These are phyloP conservation scores for Isoperla grammatica DNA, from an alignment of 2,888 invertebrate species.

Conservation along the genomic window DNA sequence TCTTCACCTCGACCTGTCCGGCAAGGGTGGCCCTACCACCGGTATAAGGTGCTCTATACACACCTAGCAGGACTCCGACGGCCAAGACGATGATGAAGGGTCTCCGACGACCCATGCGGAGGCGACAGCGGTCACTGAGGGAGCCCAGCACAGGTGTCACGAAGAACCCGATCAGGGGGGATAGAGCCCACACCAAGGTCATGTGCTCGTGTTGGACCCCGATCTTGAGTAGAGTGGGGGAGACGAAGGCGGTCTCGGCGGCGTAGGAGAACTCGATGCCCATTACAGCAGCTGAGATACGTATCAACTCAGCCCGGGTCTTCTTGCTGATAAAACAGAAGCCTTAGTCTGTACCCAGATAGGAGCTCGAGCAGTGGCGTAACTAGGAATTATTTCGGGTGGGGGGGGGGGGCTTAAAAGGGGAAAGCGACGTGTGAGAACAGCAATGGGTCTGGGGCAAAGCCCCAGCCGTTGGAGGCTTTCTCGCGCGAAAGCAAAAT, in stretches of 20 bases:
- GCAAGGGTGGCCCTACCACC: no score
- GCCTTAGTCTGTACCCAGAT: slow-evolving; percentile 41
- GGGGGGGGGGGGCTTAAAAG: slow-evolving; percentile 38
- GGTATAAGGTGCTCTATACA: no score
- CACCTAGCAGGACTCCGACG: slow-evolving; percentile 82
- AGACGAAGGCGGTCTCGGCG: slow-evolving; percentile 95
- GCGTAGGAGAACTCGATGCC: slow-evolving; percentile 97
- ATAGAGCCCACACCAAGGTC: slow-evolving; percentile 94
- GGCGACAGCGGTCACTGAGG: slow-evolving; percentile 81
- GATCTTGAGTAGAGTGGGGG: slow-evolving; percentile 87
- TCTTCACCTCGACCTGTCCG: no score
- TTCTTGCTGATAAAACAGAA: slow-evolving; percentile 59
- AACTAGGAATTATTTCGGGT: no score
- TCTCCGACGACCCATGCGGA: slow-evolving; percentile 74
- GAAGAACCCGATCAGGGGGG: slow-evolving; percentile 91
- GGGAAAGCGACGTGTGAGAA: background rate
- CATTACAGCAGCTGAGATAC: slow-evolving; percentile 92
- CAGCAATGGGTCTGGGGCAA: no score
- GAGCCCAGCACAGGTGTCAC: slow-evolving; percentile 89
- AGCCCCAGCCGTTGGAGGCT: no score
- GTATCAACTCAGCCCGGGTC: slow-evolving; percentile 70
- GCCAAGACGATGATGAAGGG: slow-evolving; percentile 89
- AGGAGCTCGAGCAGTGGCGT: slow-evolving; percentile 37
- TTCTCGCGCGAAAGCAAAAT: no score
- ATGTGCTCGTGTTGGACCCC: slow-evolving; percentile 89